Evolutionary conservation across 2,888 invertebrate species (phyloP).

Genomic region (Hyalella azteca): DNA sequence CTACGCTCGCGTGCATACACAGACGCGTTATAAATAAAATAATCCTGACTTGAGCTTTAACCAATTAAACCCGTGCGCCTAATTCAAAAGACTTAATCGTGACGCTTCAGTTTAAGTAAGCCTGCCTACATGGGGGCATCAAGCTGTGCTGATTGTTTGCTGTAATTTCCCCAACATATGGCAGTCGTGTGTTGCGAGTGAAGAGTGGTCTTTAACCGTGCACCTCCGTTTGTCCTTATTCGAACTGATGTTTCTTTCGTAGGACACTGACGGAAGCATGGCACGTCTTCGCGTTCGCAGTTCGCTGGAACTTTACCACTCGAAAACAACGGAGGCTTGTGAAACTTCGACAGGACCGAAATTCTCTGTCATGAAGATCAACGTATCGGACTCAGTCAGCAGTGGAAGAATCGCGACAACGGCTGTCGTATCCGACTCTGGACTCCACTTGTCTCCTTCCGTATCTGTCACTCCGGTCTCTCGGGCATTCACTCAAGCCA

Average conservation of each 20-base stretch:
- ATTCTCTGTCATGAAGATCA: no score
- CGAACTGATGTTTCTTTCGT: conserved; percentile 18
- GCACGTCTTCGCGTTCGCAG: conserved; percentile 18
- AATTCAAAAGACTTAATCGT: no score
- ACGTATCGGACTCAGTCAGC: neutral
- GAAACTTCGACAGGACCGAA: neutral
- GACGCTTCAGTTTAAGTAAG: no score
- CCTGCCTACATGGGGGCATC: no score
- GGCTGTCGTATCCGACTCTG: neutral
- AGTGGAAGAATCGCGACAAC: neutral
- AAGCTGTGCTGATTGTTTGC: no score
- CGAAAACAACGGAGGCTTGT: neutral
- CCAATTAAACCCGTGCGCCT: no score
- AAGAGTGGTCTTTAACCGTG: conserved; percentile 16
- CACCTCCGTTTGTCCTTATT: conserved; percentile 4
- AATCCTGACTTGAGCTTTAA: no score
- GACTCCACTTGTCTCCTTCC: neutral
- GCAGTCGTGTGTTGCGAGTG: conserved; percentile 17
- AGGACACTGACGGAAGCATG: neutral
- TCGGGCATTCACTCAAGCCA: neutral
- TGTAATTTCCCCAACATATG: no score
- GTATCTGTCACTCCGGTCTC: conserved; percentile 4
- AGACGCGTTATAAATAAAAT: no score
- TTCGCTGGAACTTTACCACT: conserved; percentile 19
- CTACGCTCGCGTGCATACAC: no score